phyloP scores from a whole-genome alignment of 2,888 invertebrate species.

The Netelia fuscicornis region DNA sequence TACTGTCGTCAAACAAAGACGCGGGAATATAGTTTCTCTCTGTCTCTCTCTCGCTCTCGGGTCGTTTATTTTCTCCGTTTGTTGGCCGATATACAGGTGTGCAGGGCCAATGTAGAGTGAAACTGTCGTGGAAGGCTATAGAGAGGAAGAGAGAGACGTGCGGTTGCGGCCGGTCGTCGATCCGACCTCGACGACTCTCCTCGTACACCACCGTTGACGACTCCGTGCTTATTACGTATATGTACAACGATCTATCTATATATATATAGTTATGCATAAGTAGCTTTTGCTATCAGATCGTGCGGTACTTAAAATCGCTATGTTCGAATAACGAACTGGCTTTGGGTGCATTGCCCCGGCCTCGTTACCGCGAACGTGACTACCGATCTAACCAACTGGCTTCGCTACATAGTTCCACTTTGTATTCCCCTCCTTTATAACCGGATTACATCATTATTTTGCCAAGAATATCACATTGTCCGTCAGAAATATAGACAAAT shows the following conservation, averaged over 20 bases:
- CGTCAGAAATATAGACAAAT: too few relatives aligned
- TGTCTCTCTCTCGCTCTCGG: not conserved
- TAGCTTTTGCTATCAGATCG: constrained; percentile 32
- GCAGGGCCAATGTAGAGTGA: constrained; percentile 39
- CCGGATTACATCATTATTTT: too few relatives aligned
- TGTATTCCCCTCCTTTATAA: not conserved
- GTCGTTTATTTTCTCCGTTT: not conserved
- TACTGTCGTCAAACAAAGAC: not conserved
- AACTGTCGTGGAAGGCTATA: constrained; percentile 1
- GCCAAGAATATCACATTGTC: too few relatives aligned
- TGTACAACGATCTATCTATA: not conserved
- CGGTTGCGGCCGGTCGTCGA: constrained; percentile 50
- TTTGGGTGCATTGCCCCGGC: constrained; percentile 52
- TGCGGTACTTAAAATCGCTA: constrained; percentile 50
- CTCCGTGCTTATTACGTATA: constrained; percentile 13
- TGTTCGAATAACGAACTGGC: constrained; percentile 26
- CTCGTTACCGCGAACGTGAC: constrained; percentile 53
- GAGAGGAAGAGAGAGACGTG: constrained; percentile 5
- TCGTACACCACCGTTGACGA: constrained; percentile 36
- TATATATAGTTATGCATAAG: not conserved
- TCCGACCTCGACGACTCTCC: constrained; percentile 50
- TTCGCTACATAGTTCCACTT: not conserved
- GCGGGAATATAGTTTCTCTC: not conserved
- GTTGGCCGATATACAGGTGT: constrained; percentile 67
- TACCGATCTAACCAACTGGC: constrained; percentile 18